A percentile compares a stretch with the other conserved stretches of the same genome.
Conservation (phyloP, 2,113 vertebrate species). For the Sphyrna mokarran region DNA sequence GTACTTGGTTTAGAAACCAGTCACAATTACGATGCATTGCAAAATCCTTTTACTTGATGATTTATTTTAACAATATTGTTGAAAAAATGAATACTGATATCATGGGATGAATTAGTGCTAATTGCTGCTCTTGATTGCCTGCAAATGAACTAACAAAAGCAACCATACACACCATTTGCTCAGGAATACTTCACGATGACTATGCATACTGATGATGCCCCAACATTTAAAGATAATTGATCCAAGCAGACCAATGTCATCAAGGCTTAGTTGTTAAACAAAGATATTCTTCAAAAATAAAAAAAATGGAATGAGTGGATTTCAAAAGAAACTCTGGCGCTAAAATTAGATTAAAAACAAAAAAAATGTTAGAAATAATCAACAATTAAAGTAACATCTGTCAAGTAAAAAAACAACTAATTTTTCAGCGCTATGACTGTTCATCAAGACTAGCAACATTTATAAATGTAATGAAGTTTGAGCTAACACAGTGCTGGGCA, state of each 20-base stretch:
- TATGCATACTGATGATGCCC: background rate
- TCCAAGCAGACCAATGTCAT: background rate
- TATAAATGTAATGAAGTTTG: background rate
- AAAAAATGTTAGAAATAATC: background rate
- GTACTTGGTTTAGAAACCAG: background rate
- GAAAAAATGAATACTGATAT: background rate
- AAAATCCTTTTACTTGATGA: background rate
- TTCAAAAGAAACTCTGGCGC: background rate
- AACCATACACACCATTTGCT: background rate
- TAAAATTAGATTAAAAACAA: background rate
- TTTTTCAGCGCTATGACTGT: background rate
- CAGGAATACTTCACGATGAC: background rate
- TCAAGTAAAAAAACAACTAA: background rate
- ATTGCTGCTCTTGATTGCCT: background rate
- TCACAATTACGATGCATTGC: background rate
- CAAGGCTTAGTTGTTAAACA: background rate
- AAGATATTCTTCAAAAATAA: background rate
- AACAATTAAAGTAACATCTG: background rate
- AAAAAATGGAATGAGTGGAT: background rate
- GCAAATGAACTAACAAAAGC: background rate
- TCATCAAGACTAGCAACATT: background rate
- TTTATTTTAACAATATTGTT: slow-evolving; percentile 5
- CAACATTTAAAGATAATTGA: background rate
- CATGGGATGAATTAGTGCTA: background rate
- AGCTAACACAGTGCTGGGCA: background rate